Conservation (phyloP, 2,797 vertebrate species). For the Melanotaenia pygmaea region DNA sequence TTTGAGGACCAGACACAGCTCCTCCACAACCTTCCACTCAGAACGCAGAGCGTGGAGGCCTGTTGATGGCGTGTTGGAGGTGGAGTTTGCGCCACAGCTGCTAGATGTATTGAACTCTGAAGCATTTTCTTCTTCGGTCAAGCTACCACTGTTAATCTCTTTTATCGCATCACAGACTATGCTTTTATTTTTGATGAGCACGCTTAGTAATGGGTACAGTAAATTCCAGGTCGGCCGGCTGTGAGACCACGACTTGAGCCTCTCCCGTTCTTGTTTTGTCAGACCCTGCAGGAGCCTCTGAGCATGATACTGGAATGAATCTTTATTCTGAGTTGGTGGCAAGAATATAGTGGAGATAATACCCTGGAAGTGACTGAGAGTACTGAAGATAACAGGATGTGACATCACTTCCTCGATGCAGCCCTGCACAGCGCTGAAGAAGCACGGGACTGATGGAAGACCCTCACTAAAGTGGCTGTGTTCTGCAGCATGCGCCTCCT, state of each 20-base stretch:
- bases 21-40: constrained; percentile 81
- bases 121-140: constrained; percentile 25
- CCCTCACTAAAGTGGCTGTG: constrained; percentile 17
- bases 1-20: constrained; percentile 78
- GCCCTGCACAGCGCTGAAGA: constrained; percentile 72
- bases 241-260: constrained; percentile 67
- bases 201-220: constrained; percentile 66
- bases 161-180: constrained; percentile 52
- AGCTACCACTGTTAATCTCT: constrained; percentile 45
- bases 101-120: constrained; percentile 27
- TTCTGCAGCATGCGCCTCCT: constrained; percentile 41
- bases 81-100: constrained; percentile 32
- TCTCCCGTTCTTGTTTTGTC: constrained; percentile 46
- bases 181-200: constrained; percentile 60
- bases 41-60: not conserved
- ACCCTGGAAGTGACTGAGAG: constrained; percentile 67
- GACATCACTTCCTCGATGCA: constrained; percentile 79
- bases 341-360: constrained; percentile 57
- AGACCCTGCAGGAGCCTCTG: constrained; percentile 49
- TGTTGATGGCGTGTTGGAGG: constrained; percentile 12
- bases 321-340: constrained; percentile 19
- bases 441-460: constrained; percentile 72
- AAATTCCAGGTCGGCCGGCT: constrained; percentile 64
- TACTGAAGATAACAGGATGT: constrained; percentile 63
- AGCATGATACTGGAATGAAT: not conserved